Evolutionary conservation across 2,888 invertebrate species (phyloP), one percentile per base, ranked within the genome.

Genomic region (Dasysyrphus tricinctus): DNA sequence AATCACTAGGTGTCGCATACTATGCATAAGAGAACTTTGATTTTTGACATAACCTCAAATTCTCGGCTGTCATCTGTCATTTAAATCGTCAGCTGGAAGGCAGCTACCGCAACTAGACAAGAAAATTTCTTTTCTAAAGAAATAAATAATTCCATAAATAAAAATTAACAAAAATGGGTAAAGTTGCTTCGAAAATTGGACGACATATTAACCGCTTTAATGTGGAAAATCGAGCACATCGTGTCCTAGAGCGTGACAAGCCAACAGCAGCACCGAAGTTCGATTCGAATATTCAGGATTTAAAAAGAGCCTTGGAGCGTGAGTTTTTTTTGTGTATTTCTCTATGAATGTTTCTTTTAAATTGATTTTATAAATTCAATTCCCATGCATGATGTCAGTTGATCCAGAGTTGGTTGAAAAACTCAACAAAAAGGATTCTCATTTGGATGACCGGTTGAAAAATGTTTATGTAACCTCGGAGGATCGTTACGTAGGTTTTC

Each of bases 161-260:
- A 57, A 72, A 51, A 19, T 16, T 59, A 16, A 69, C 5, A 70
- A 78, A 77, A 91, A 96, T 96, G 96, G 96, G 96, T 89, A 95
- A 94, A 92, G 93, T 94, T 89, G 93, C 94, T 88, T 94, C 96
- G 1, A 92, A 93, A 89, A 92, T 95, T 65, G 92, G 93, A 32
- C 93, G 95, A 82, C 95, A 96, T 19, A 89, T 94, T 16, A 94
- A 94, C 90, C 94, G 95, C 34, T 96, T 95, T 89, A 97, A 97
- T 92, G 94, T 96, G 3, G 97, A 96, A 91, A 95, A 94, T 91
- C 94, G 97, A 86, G 96, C 96, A 34, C 95, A 95, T 89, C 95
- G 95, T 89, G 92, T 95, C 24, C 94, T 97, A 88, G 94, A 95
- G 57, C 95, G 95, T 90, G 94, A 95, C 57, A 96, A 96, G 90